These are phyloP conservation scores for Charadrius vociferus DNA, from an alignment of 2,113 vertebrate species.

Conservation along the genomic window DNA sequence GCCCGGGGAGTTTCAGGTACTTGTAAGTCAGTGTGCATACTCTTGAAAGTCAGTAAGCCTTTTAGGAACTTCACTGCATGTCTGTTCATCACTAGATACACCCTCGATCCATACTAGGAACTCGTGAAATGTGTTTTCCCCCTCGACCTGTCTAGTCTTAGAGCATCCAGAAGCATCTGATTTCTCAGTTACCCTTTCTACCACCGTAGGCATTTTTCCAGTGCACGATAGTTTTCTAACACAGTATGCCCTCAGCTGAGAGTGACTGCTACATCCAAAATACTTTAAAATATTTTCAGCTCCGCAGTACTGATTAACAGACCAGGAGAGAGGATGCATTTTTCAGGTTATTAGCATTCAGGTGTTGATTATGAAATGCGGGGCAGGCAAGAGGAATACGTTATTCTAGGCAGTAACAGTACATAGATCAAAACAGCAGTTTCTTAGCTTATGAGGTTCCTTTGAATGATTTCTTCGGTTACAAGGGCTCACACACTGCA, in stretches of 20 bases:
- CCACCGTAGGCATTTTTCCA: background rate
- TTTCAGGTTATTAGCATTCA: background rate
- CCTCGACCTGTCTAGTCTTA: background rate
- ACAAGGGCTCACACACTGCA: background rate
- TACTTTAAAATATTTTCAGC: background rate
- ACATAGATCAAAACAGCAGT: background rate
- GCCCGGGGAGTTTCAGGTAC: background rate
- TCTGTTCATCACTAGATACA: rapidly evolving
- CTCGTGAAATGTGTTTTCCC: background rate
- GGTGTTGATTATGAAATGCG: background rate
- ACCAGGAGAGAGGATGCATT: background rate
- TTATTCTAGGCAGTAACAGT: background rate
- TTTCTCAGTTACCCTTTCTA: background rate
- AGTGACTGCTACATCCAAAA: background rate
- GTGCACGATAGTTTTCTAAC: background rate
- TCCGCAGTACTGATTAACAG: background rate
- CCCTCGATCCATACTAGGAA: background rate
- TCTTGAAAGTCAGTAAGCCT: background rate
- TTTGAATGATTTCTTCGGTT: background rate
- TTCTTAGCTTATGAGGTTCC: background rate
- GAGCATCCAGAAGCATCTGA: background rate
- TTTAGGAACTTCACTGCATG: background rate
- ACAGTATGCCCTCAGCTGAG: background rate
- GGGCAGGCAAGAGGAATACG: background rate
- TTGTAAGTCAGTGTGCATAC: background rate